A percentile compares a stretch with the other conserved stretches of the same genome.
Evolutionary conservation across 2,888 invertebrate species (phyloP).

Genomic region (Campoletis raptor): DNA sequence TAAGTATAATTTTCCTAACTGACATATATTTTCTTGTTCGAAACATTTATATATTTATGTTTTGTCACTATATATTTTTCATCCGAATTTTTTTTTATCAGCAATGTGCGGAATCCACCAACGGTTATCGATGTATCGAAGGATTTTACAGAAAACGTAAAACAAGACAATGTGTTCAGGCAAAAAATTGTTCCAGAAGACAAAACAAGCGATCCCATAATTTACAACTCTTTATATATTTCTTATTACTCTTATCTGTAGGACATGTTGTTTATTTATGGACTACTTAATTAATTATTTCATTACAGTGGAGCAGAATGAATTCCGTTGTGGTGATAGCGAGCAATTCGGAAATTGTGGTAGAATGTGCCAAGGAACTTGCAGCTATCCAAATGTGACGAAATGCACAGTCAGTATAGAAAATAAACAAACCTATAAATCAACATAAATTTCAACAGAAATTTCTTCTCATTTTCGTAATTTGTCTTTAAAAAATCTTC

Average conservation of each 20-base stretch:
- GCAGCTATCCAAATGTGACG: not conserved
- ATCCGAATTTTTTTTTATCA: not conserved
- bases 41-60: no score
- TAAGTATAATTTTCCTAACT: constrained; percentile 22
- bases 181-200: not conserved
- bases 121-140: not conserved
- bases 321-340: not conserved
- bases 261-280: not conserved
- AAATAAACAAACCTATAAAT: not conserved
- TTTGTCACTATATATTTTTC: no score
- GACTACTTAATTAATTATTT: not conserved
- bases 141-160: not conserved
- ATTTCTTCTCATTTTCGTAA: no score
- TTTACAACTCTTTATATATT: not conserved
- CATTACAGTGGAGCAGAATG: not conserved
- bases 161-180: not conserved
- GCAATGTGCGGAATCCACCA: constrained; percentile 9
- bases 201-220: not conserved
- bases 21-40: no score
- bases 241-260: no score
- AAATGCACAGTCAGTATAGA: not conserved
- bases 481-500: no score
- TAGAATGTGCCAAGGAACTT: constrained; percentile 10
- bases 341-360: constrained; percentile 9
- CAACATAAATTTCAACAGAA: not conserved